Evolutionary conservation across 2,797 vertebrate species (phyloP).

Genomic region (Heteromormyrus szaboi): DNA sequence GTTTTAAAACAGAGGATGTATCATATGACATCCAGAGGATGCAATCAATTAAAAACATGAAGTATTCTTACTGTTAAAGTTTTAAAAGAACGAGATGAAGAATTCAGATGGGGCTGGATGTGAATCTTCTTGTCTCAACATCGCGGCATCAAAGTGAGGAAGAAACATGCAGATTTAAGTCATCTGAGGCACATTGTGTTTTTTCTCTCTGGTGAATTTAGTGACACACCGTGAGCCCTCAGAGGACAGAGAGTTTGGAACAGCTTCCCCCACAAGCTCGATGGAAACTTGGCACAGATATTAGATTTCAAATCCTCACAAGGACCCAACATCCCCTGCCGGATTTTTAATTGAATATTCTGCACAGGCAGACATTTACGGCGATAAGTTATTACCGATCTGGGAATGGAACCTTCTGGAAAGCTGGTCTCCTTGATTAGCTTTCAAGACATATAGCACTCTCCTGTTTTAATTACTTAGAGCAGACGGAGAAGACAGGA

Average conservation of each 20-base stretch:
- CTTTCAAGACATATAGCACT: not conserved
- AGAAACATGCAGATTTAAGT: conserved; percentile 47
- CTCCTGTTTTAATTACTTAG: conserved; percentile 2
- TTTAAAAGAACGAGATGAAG: not conserved
- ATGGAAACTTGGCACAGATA: conserved; percentile 56
- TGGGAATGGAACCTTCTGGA: not conserved
- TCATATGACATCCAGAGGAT: not conserved
- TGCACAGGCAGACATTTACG: conserved; percentile 28
- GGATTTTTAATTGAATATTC: conserved; percentile 51
- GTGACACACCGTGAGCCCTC: conserved; percentile 32
- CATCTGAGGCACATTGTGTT: conserved; percentile 47
- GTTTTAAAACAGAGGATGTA: not conserved
- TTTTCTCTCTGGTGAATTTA: conserved; percentile 28
- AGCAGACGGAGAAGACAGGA: not conserved
- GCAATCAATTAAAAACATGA: not conserved
- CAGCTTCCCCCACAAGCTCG: conserved; percentile 43
- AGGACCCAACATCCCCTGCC: conserved; percentile 41
- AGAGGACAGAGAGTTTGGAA: conserved; percentile 45
- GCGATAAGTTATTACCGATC: conserved; percentile 42
- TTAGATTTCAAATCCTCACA: conserved; percentile 53
- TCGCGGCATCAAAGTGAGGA: conserved; percentile 27
- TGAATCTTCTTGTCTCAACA: not conserved
- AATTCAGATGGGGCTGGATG: not conserved
- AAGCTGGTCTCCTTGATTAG: conserved; percentile 8
- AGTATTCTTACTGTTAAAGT: not conserved